A percentile compares a stretch with the other conserved stretches of the same genome.
Evolutionary conservation across 2,888 invertebrate species (phyloP).

Genomic region (Cantharis flavilabris): DNA sequence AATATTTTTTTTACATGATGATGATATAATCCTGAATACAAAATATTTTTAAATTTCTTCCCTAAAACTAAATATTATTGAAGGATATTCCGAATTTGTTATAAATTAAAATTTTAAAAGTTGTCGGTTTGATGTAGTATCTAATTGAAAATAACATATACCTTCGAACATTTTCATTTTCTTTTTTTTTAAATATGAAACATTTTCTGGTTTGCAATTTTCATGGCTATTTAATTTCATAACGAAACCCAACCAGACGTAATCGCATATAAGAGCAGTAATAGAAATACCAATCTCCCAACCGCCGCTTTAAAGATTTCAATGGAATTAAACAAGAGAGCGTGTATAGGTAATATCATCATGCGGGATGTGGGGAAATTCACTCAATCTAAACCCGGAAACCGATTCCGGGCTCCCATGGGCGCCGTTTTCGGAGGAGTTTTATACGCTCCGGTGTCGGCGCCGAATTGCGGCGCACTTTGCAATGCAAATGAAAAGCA

Average conservation of each 20-base stretch:
- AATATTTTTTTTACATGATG: too few species aligned
- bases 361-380: slow-evolving; percentile 53
- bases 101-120: not conserved
- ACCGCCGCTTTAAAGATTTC: slow-evolving; percentile 50
- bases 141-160: not conserved
- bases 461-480: slow-evolving; percentile 54
- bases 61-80: too few species aligned
- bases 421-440: slow-evolving; percentile 53
- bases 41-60: too few species aligned
- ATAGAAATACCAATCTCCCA: slow-evolving; percentile 48
- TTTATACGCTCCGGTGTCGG: slow-evolving; percentile 52
- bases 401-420: slow-evolving; percentile 54
- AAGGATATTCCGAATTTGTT: too few species aligned
- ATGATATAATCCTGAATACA: too few species aligned
- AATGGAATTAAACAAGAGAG: slow-evolving; percentile 53
- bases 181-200: not conserved
- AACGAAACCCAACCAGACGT: slow-evolving; percentile 27
- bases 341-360: slow-evolving; percentile 53
- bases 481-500: slow-evolving; percentile 58
- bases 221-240: slow-evolving; percentile 12
- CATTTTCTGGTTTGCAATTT: not conserved
- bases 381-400: slow-evolving; percentile 58
- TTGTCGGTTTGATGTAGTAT: not conserved
- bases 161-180: not conserved
- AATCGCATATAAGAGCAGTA: slow-evolving; percentile 36